Conservation (phyloP, 2,888 invertebrate species). For the Sinelater perroti region DNA sequence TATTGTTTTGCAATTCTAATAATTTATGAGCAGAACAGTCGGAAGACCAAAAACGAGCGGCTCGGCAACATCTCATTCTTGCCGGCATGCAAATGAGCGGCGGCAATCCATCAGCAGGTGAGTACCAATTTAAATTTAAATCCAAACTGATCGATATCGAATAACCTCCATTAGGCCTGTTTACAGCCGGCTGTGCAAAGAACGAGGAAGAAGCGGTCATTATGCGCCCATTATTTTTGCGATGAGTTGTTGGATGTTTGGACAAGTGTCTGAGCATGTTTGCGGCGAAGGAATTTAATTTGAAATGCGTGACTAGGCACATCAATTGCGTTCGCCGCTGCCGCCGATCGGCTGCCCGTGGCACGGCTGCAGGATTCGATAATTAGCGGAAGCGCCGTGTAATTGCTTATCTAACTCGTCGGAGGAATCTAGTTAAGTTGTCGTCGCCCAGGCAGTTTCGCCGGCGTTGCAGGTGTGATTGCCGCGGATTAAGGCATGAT, state of each 20-base stretch:
- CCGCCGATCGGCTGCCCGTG: slow-evolving; percentile 39
- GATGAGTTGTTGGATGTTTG: slow-evolving; percentile 26
- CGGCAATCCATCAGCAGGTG: no score
- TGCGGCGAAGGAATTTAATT: slow-evolving; percentile 23
- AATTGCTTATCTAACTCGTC: slow-evolving; percentile 45
- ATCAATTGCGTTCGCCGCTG: slow-evolving; percentile 19
- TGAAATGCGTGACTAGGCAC: slow-evolving; percentile 27
- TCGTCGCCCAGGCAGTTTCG: background rate
- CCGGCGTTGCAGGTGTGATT: background rate
- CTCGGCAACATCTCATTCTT: no score
- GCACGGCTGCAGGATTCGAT: slow-evolving; percentile 44
- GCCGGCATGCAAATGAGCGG: no score
- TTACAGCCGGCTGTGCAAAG: slow-evolving; percentile 13
- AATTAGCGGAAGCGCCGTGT: slow-evolving; percentile 45
- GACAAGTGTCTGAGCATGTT: slow-evolving; percentile 20
- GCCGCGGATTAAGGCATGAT: no score
- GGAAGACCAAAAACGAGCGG: no score
- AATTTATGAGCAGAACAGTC: no score
- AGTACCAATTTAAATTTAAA: no score
- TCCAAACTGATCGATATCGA: no score
- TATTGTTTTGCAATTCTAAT: no score
- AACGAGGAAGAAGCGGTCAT: slow-evolving; percentile 23
- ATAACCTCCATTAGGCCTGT: slow-evolving; percentile 13
- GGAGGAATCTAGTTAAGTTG: slow-evolving; percentile 43
- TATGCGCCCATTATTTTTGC: slow-evolving; percentile 17